These are phyloP conservation scores for Elanus axillaris DNA, from an alignment of 2,113 vertebrate genomes.

Conservation along the genomic window DNA sequence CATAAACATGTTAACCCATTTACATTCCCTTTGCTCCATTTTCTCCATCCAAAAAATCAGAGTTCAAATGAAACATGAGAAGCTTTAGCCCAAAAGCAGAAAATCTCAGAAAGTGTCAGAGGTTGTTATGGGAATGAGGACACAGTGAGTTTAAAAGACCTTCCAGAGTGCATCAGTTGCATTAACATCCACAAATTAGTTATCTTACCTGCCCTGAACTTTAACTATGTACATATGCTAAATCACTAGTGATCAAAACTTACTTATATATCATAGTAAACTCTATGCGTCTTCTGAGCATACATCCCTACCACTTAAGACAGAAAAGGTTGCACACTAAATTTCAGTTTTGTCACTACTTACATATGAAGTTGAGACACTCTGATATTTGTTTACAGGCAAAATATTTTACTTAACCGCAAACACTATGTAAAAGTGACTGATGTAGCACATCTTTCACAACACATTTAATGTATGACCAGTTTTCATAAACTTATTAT, in stretches of 20 bases:
- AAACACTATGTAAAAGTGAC: not conserved
- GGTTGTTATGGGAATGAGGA: not conserved
- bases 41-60: not conserved
- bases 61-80: constrained; percentile 36
- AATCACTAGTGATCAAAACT: not conserved
- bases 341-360: not conserved
- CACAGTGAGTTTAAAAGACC: not conserved
- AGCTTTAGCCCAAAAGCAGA: not conserved
- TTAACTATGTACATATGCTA: not conserved
- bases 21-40: constrained; percentile 10
- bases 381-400: not conserved
- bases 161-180: not conserved
- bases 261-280: not conserved
- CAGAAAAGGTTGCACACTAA: not conserved
- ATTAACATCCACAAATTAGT: not conserved
- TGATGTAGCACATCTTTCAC: not conserved
- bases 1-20: not conserved
- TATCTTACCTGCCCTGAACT: not conserved
- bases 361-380: not conserved
- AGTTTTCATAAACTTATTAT: not conserved
- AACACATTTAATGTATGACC: not conserved
- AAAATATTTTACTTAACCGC: not conserved
- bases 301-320: not conserved
- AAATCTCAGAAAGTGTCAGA: not conserved
- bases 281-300: not conserved